Evolutionary conservation across 2,888 invertebrate genomes (phyloP), one percentile per base, ranked within the genome.

Genomic region (Conistra vaccinii): DNA sequence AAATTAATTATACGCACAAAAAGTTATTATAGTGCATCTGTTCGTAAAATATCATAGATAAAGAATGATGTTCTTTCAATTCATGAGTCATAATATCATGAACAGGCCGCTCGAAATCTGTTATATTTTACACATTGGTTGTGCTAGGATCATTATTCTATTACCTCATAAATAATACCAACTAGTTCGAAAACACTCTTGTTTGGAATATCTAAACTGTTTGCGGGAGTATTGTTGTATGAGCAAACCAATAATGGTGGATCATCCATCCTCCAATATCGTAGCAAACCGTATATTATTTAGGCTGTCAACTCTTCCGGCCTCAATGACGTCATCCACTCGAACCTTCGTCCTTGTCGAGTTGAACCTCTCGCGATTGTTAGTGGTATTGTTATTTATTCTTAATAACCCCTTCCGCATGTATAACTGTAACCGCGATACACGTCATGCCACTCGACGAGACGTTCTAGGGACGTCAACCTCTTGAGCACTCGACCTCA

Each of bases 401-500:
- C 85, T 81, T 84, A 80, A 87, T 82, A 84, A 84, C 81, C 87
- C 78, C 57, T 78, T 83, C 81, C 75, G 78, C 76, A 78, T 83
- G 78, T 77, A 80, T 85, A 86, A 86, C 80, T 85, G 86, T 87
- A 86, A 85, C 87, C 80, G 82, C 84, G 84, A 88, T 90, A 88
- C 84, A 85, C 80, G 86, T 82, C 86, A 88, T 85, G 57, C 81
- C 85, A 84, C 91, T 92, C 83, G 73, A 88, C 85, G 78, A 87
- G 87, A 88, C 89, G 86, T 88, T 86, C 87, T 85, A 85, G 90
- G 88, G 87, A 89, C 92, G 91, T 92, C 93, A 92, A 92, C 90
- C 93, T 91, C 92, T 93, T 89, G 87, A 85, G 85, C 85, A 78
- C 94, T 94, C 88, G 84, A 93, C 81, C 88, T 93, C 89, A 85